Base-by-base conservation (phyloP, 2,113 vertebrate genomes). In the Sylvicapra grimmia region DNA sequence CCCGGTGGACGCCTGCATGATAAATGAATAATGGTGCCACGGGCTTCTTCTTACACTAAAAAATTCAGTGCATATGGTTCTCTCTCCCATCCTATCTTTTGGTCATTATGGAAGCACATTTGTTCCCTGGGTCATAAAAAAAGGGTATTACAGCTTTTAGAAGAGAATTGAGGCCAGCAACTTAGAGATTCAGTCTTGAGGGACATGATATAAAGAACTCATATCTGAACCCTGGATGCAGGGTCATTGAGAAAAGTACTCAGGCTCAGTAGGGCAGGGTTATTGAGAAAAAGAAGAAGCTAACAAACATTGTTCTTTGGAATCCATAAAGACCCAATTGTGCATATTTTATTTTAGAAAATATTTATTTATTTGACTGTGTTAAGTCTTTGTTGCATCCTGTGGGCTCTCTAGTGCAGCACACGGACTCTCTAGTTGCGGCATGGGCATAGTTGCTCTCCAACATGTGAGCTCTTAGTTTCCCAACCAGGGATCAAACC, bases 41-140 rank as follows among this genome's bases (percentile, higher is more conserved):
- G 0, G 51, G 89, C 94, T 98, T 98, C 97, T 86, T 97, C 96
- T 96, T 97, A 97, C 89, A 91, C 96, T 93, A 90, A 0, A 2
- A 97, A 97, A 98, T 98, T 92, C 98, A 98, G 98, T 86, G 40
- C 97, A 96, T 93, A 93, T 98, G 93, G 95, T 85, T 97, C 97
- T 98, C 79, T 1, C n/a, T 19, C 44, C 75, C 56, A 40, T 44
- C 29, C 88, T 95, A 11, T 85, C 56, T 87, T 86, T 51, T 47
- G 49, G 96, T 94, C 93, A 90, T 4, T 53, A 6, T 65, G 49
- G 54, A 93, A 97, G 79, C 29, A 79, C 93, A 94, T 96, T 21
- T 97, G 98, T 98, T 97, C 80, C 93, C 96, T 40, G 80, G 61
- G 49, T 47, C 53, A 27, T 58, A 59, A 79, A 86, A 58, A 82